phyloP scores from a whole-genome alignment of 2,797 vertebrate species.

The Microcaecilia unicolor region DNA sequence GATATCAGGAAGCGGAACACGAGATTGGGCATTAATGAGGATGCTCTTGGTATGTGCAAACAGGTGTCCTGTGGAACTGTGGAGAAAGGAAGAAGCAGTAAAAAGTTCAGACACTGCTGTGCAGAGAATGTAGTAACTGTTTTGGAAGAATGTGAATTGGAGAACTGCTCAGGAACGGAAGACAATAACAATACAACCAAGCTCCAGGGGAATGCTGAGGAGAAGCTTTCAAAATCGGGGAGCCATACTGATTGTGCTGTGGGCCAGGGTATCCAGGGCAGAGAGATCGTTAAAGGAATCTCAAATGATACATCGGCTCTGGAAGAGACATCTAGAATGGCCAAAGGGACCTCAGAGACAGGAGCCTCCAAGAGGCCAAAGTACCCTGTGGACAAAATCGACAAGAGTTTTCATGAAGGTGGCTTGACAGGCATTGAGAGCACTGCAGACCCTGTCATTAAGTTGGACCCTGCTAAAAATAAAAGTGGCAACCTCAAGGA shows the following conservation, averaged over 20 bases:
- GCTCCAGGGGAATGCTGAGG: not conserved
- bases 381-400: not conserved
- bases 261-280: not conserved
- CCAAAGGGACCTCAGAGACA: not conserved
- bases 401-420: too few species aligned
- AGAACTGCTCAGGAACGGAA: slow-evolving; percentile 10
- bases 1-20: too few species aligned
- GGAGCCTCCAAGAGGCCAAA: accelerated
- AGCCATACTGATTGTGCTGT: not conserved
- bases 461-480: slow-evolving; percentile 49
- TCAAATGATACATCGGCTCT: accelerated
- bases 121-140: not conserved
- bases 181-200: slow-evolving; percentile 44
- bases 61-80: not conserved
- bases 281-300: not conserved
- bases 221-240: not conserved
- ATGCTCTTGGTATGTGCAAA: not conserved
- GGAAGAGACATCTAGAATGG: not conserved
- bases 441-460: not conserved
- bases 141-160: not conserved
- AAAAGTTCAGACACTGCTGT: not conserved
- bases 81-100: not conserved
- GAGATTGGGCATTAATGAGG: not conserved
- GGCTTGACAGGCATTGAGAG: not conserved
- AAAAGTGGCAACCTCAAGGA: slow-evolving; percentile 70